Percentiles rank a stretch among this genome's conserved stretches.
Conservation (phyloP, 2,113 vertebrate species). For the Arothron firmamentum region DNA sequence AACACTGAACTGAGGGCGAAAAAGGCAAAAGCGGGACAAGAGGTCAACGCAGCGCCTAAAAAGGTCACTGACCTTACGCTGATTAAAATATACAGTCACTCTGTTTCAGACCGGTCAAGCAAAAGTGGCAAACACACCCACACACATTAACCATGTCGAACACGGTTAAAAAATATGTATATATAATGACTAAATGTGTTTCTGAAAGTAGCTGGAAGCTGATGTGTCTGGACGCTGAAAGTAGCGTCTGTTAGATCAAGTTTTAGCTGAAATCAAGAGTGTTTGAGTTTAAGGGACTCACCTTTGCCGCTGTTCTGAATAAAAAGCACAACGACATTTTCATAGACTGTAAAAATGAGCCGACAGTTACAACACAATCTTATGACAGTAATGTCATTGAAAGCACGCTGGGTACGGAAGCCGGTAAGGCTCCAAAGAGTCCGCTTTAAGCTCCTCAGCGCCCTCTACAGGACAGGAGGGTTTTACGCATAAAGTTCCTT, state of each 20-base stretch:
- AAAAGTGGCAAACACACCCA: no score
- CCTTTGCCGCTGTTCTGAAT: slow-evolving; percentile 43
- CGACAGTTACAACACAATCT: background rate
- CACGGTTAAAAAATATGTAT: no score
- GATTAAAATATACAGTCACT: background rate
- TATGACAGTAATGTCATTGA: slow-evolving; percentile 62
- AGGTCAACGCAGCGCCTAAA: background rate
- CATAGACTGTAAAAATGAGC: background rate
- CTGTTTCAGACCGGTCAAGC: background rate
- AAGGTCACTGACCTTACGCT: background rate
- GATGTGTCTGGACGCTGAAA: no score
- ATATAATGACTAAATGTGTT: no score
- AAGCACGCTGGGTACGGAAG: slow-evolving; percentile 46
- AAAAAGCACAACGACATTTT: slow-evolving; percentile 54
- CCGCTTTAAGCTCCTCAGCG: fast-evolving
- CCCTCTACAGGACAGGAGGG: slow-evolving; percentile 44
- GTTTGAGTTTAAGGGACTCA: slow-evolving; percentile 10
- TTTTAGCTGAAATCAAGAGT: no score
- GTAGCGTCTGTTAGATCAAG: no score
- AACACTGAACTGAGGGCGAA: slow-evolving; percentile 39
- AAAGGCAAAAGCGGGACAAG: background rate
- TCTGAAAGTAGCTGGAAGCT: no score
- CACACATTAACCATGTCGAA: no score
- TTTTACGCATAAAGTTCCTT: background rate
- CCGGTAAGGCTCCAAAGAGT: slow-evolving; percentile 8